Evolutionary conservation across 2,113 vertebrate species (phyloP).

Genomic region (Gasterosteus aculeatus): DNA sequence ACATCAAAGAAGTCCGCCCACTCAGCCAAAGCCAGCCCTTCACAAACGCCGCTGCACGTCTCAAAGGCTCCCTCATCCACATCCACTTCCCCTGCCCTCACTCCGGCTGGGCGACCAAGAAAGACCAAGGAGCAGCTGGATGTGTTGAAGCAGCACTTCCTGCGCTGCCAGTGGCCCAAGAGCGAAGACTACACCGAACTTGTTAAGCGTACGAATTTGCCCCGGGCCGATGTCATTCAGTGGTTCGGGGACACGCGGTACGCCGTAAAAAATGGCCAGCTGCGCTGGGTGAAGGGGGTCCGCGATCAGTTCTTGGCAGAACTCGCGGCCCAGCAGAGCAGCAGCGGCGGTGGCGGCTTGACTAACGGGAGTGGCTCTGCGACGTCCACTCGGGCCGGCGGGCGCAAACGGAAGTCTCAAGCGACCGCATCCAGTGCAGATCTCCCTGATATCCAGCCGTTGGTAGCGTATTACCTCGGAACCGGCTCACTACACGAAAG

Average conservation of each 20-base stretch:
- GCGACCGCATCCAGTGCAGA: slow-evolving; percentile 54
- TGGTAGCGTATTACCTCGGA: slow-evolving; percentile 73
- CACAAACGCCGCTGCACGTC: slow-evolving; percentile 37
- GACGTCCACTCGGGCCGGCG: slow-evolving; percentile 53
- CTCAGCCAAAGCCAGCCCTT: slow-evolving; percentile 67
- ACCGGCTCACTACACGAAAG: slow-evolving; percentile 78
- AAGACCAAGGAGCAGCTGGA: slow-evolving; percentile 92
- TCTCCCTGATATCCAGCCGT: slow-evolving; percentile 70
- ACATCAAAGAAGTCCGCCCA: slow-evolving; percentile 71
- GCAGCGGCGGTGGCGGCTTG: slow-evolving; percentile 49
- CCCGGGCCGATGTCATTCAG: slow-evolving; percentile 89
- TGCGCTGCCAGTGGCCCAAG: slow-evolving; percentile 89
- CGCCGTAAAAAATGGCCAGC: slow-evolving; percentile 90
- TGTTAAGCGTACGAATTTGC: slow-evolving; percentile 86
- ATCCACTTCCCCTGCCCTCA: slow-evolving; percentile 75
- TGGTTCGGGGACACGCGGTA: slow-evolving; percentile 95
- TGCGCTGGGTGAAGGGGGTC: slow-evolving; percentile 87
- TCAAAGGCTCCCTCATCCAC: slow-evolving; percentile 71
- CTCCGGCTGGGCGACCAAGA: slow-evolving; percentile 82
- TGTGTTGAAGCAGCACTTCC: slow-evolving; percentile 88
- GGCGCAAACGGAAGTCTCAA: slow-evolving; percentile 77
- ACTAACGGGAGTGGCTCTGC: slow-evolving; percentile 52
- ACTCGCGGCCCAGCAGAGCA: slow-evolving; percentile 74
- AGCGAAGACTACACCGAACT: slow-evolving; percentile 88
- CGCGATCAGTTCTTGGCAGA: slow-evolving; percentile 81